Evolutionary conservation across 2,888 invertebrate species (phyloP), one percentile per base, ranked within the genome.

Genomic region (Sesia bembeciformis): DNA sequence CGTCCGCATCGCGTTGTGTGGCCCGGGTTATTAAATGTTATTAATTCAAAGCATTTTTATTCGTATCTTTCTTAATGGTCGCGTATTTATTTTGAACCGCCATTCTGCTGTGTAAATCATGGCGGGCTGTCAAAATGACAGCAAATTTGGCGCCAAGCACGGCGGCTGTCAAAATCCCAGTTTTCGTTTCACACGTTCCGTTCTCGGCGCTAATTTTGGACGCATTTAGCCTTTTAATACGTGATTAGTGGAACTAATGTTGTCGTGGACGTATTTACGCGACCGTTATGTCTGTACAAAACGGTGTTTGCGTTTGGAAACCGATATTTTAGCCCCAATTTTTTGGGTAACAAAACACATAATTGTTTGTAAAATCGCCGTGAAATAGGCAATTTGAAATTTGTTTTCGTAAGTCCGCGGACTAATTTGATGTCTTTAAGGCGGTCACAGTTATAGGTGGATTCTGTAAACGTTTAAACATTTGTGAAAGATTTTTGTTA

Each of bases 111-210:
- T 72, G 76, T 82, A 78, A 78, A 81, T 83, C 81, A 81, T 74
- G 69, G 56, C 53, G 54, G 58, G 64, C 76, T 75, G 82, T 81
- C 78, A 73, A 54, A 65, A 65, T 73, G 76, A 81, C 82, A 81
- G 79, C 64, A 64, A 76, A 78, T 81, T 81, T 78, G 81, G 82
- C 81, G 81, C 78, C 80, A 78, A 79, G 67, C 60, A 66, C 65
- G 58, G 63, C 63, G 62, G 52, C 63, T 65, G 64, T 67, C 65
- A 65, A 61, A 62, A 52, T 43, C 38, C 42, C 8, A 41, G 39
- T 41, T 39, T 5, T 51, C 40, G 23, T 52, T 53, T 55, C 46
- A 54, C 50, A 40, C 43, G 7, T 56, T 39, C 40, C 39, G 55
- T 58, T 53, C 57, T 56, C 57, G 52, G 61, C 5, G 8, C 65